Percentiles rank a stretch among this genome's conserved stretches.
These are phyloP conservation scores for Isurus oxyrinchus DNA, from an alignment of 2,113 vertebrate species.

Conservation along the genomic window DNA sequence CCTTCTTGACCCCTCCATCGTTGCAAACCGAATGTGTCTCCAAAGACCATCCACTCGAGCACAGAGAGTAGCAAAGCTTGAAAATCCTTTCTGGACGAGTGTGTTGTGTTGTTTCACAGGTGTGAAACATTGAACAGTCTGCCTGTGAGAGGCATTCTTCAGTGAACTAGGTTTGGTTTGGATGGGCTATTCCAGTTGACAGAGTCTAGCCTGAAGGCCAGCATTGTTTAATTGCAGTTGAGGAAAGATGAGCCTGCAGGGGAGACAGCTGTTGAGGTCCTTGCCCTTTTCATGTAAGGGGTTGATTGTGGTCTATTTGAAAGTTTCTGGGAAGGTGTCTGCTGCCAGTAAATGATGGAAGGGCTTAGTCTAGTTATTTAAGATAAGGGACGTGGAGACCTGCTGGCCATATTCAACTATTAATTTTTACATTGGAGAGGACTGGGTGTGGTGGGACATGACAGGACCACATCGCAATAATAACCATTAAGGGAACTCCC, in stretches of 20 bases:
- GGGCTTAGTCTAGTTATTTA: neutral
- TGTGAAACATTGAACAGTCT: neutral
- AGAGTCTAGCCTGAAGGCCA: neutral
- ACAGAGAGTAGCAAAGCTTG: neutral
- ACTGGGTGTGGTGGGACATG: neutral
- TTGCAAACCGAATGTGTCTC: neutral
- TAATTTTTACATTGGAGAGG: neutral
- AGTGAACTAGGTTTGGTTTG: neutral
- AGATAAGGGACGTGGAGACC: neutral
- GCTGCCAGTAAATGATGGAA: neutral
- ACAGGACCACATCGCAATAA: neutral
- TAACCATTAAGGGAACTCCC: neutral
- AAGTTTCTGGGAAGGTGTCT: neutral
- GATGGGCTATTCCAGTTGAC: neutral
- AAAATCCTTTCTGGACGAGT: neutral
- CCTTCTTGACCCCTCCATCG: neutral
- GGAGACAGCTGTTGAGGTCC: neutral
- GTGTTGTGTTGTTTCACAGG: neutral
- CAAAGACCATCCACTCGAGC: neutral
- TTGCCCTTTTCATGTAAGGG: neutral
- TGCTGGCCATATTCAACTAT: neutral
- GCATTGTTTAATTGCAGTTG: neutral
- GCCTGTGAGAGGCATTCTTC: neutral
- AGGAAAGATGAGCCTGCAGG: neutral
- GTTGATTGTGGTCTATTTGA: neutral